phyloP scores from a whole-genome alignment of 1,140 invertebrate genomes.

The Drosophila prosaltans region DNA sequence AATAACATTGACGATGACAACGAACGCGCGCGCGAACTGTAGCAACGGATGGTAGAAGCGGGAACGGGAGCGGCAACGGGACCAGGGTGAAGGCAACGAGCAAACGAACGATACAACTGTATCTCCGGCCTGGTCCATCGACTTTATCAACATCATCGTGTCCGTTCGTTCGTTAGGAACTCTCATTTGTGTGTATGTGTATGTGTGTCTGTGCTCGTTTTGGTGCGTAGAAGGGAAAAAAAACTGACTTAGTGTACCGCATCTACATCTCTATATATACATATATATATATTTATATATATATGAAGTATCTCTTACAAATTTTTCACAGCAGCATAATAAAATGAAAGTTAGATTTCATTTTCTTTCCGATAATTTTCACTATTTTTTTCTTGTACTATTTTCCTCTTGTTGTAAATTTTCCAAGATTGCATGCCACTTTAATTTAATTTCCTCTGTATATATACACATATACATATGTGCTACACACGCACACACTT shows the following conservation, averaged over 20 bases:
- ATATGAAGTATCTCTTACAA: constrained; percentile 49
- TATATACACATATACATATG: constrained; percentile 12
- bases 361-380: constrained; percentile 7
- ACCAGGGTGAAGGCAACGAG: constrained; percentile 18
- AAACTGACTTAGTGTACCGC: constrained; percentile 58
- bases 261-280: constrained; percentile 30
- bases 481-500: constrained; percentile 28
- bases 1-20: constrained; percentile 74
- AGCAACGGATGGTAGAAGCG: neutral
- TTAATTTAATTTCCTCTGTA: constrained; percentile 64
- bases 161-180: constrained; percentile 45
- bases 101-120: constrained; percentile 68
- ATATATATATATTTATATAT: constrained; percentile 38
- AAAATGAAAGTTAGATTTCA: constrained; percentile 22
- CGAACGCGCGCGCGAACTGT: constrained; percentile 33
- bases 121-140: constrained; percentile 70
- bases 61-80: neutral
- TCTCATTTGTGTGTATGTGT: constrained; percentile 30
- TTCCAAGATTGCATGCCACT: constrained; percentile 25
- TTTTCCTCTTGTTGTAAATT: neutral
- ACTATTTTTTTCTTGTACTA: neutral
- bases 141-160: constrained; percentile 71
- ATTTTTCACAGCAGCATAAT: constrained; percentile 31
- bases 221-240: constrained; percentile 18
- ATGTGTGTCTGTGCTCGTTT: constrained; percentile 21